These are phyloP conservation scores for Dasypus novemcinctus DNA, from an alignment of 2,113 vertebrate genomes.

Conservation along the genomic window DNA sequence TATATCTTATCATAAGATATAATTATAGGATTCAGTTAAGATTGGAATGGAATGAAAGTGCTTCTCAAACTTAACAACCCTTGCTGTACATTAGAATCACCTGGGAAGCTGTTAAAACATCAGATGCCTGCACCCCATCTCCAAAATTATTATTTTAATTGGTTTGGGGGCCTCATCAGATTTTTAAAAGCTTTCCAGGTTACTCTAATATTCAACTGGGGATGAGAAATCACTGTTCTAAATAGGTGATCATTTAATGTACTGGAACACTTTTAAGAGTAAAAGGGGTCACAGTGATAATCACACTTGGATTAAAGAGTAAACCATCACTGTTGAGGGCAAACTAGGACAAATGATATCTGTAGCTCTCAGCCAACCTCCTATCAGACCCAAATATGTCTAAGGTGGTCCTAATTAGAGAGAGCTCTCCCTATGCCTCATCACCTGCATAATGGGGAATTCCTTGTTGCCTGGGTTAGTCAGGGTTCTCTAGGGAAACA, in stretches of 20 bases:
- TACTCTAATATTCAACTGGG: neutral
- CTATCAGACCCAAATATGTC: neutral
- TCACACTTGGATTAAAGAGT: neutral
- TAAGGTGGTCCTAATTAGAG: neutral
- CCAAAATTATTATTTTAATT: neutral
- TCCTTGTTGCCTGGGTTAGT: no score
- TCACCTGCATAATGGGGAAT: neutral
- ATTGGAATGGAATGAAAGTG: neutral
- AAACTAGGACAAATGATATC: neutral
- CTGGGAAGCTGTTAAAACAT: neutral
- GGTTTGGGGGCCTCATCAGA: neutral
- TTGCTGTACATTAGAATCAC: neutral
- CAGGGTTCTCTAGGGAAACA: no score
- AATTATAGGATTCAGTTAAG: neutral
- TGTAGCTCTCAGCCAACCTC: neutral
- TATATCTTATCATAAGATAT: neutral
- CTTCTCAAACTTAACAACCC: neutral
- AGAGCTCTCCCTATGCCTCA: neutral
- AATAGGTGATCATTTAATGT: neutral
- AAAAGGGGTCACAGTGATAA: neutral
- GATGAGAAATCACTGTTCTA: conserved; percentile 5
- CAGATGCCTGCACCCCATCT: neutral
- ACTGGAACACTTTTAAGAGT: neutral
- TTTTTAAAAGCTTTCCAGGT: neutral
- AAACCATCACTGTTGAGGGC: neutral